Evolutionary conservation across 2,113 vertebrate species (phyloP), one percentile per base, ranked within the genome.

Genomic region (Embiotoca jacksoni): DNA sequence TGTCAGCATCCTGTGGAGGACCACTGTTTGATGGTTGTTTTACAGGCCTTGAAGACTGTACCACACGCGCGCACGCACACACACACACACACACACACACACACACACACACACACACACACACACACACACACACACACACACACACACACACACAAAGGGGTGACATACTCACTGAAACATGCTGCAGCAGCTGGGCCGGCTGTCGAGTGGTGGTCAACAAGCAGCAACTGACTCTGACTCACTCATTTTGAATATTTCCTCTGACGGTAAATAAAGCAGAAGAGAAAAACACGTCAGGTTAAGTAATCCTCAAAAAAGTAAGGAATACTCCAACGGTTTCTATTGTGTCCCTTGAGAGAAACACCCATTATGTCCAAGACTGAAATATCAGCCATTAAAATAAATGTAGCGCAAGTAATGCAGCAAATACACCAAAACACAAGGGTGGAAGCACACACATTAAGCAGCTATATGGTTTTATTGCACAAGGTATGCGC

Each of bases 1-100:
- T 8, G 76, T 63, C 83, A 89, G 35, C 72, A 53, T 61, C 80
- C 78, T 75, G 69, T 5, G 31, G 71, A 64, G 75, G 85, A 69
- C 56, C 44, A n/a, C n/a, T 33, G 66, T 41, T 75, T 72, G 59
- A 44, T 10, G 3, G 41, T 61, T 69, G 73, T 76, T 75, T 39
- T 37, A 54, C 65, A 62, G 54, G n/a, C 16, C 31, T 73, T 11
- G 47, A 63, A 1, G 58, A 10, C 2, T 47, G 5, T 32, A 13
- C 53, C 64, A 73, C 5, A 37, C 0, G 66, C 23, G 23, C 23
- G 23, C 23, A 23, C 23, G 1, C 23, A 23, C 23, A 23, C 23
- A 23, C 23, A 23, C 23, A 23, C 23, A 23, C 23, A 23, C 23
- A 23, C 23, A 23, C 1, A 23, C 23, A 23, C 23, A 23, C 23